Conservation (phyloP, 2,113 vertebrate species). For the Hylia prasina region DNA sequence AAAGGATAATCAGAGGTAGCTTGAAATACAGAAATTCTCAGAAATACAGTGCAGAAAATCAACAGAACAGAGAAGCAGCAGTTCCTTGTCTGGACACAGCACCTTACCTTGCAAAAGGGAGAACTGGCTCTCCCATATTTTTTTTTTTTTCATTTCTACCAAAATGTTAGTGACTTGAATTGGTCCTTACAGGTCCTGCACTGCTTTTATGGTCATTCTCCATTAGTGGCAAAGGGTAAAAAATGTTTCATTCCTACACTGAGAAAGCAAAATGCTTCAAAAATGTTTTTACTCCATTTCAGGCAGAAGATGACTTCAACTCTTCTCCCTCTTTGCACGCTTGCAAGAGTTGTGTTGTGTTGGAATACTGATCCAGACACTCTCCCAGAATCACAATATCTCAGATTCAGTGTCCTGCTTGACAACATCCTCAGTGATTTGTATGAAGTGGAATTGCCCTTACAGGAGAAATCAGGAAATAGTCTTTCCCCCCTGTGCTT, state of each 20-base stretch:
- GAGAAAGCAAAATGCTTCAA: background rate
- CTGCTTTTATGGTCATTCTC: background rate
- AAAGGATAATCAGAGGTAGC: background rate
- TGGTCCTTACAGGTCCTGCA: background rate
- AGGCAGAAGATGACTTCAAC: background rate
- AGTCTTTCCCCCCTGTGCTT: background rate
- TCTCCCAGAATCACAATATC: background rate
- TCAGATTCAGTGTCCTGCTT: background rate
- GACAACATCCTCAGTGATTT: background rate
- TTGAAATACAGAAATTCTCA: background rate
- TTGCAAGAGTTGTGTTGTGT: background rate
- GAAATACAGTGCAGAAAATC: background rate
- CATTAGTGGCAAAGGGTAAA: background rate
- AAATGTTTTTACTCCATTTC: background rate
- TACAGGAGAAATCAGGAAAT: background rate
- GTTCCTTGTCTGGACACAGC: accelerated
- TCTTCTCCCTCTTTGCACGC: background rate
- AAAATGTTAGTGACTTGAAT: background rate
- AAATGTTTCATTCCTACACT: background rate
- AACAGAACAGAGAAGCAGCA: background rate
- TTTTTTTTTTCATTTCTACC: background rate
- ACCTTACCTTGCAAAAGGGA: background rate
- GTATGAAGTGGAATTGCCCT: background rate
- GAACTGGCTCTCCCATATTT: background rate
- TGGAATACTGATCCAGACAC: background rate